Evolutionary conservation across 2,113 vertebrate genomes (phyloP), one percentile per base, ranked within the genome.

Genomic region (Polyodon spathula): DNA sequence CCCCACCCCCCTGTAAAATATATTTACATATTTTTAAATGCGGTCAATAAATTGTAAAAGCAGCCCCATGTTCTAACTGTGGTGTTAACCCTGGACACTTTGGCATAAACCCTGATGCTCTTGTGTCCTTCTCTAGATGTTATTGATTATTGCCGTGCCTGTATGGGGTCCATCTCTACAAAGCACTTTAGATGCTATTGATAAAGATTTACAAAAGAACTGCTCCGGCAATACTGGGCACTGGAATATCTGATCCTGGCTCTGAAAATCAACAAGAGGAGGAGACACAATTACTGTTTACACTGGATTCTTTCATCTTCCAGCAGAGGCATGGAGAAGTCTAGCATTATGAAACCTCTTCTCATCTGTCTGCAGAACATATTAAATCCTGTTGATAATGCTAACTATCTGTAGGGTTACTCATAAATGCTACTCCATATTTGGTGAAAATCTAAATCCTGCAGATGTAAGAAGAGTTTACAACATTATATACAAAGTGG

Each of bases 111-210:
- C 27, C 37, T 54, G 46, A 50, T 48, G 58, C 48, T 40, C 27
- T 66, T 56, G n/a, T 40, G 37, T 46, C 53, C 38, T 37, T 48
- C 11, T 52, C 7, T 42, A 57, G 57, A 61, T 51, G 8, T 6
- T 58, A 66, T 46, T 55, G 64, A 57, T 52, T 58, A 53, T 46
- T 27, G 44, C 43, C 50, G 5, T 16, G 48, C 14, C 16, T n/a
- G 15, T 40, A 58, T 27, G 15, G 17, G 46, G 37, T 50, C 10
- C 51, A n/a, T 17, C 15, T 14, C 60, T 37, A 43, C 61, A 11
- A 58, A 57, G 60, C 27, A 53, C 54, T 62, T 61, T 55, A 57
- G 59, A 62, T 38, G 46, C 43, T 50, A 37, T 42, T 16, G 7
- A 15, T 54, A 54, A 59, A 59, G 40, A 59, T 64, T 57, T 44